phyloP scores from a whole-genome alignment of 2,797 vertebrate genomes.

The Pipistrellus kuhlii region DNA sequence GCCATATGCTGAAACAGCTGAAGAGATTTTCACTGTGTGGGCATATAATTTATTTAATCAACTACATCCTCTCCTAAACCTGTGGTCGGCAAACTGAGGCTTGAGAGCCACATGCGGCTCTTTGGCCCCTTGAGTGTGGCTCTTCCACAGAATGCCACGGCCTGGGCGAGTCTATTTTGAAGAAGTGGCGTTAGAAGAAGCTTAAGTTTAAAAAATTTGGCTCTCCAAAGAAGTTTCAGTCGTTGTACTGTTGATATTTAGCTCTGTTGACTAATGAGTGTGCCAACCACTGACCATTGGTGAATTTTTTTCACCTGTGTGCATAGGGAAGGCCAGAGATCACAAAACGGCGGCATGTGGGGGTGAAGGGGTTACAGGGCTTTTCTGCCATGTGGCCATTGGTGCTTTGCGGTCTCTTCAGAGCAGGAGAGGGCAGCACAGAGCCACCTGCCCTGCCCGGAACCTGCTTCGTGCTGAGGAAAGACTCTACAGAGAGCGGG shows the following conservation, averaged over 20 bases:
- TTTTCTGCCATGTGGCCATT: constrained; percentile 69
- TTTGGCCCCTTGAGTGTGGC: too few relatives aligned
- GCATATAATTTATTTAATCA: constrained; percentile 11
- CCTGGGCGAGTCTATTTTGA: too few relatives aligned
- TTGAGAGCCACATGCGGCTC: too few relatives aligned
- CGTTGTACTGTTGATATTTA: too few relatives aligned
- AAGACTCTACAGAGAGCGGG: not conserved
- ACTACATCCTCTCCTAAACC: not conserved
- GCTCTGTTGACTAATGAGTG: too few relatives aligned
- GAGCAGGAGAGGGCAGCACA: constrained; percentile 87
- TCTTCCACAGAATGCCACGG: too few relatives aligned
- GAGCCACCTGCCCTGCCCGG: constrained; percentile 88
- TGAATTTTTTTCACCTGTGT: not conserved
- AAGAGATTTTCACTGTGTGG: not conserved
- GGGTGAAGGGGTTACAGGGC: not conserved
- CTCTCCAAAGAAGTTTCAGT: too few relatives aligned
- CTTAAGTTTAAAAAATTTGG: too few relatives aligned
- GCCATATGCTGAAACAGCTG: not conserved
- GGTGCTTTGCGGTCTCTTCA: constrained; percentile 89
- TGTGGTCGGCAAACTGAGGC: too few relatives aligned
- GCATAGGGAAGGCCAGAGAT: not conserved
- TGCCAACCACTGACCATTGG: not conserved
- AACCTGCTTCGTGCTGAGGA: constrained; percentile 90
- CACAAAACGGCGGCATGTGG: not conserved
- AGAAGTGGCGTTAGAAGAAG: too few relatives aligned